phyloP scores from a whole-genome alignment of 2,113 vertebrate genomes.

The Chloroceryle aenea region DNA sequence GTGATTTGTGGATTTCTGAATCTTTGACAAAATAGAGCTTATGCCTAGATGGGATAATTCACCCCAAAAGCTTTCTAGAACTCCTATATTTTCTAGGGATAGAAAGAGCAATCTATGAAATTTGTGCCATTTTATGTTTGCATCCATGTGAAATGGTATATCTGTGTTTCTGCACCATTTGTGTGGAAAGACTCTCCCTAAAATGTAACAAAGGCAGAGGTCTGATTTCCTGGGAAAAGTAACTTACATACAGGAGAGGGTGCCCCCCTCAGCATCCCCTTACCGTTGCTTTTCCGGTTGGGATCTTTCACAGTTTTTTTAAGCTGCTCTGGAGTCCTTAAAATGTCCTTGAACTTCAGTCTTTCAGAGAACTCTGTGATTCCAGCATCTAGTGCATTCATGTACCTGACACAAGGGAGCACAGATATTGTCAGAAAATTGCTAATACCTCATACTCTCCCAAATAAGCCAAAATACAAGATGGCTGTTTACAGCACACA shows the following conservation, averaged over 20 bases:
- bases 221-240: not conserved
- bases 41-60: not conserved
- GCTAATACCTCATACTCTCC: not conserved
- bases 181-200: not conserved
- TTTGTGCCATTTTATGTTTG: not conserved
- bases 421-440: not conserved
- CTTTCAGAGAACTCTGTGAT: slow-evolving; percentile 77
- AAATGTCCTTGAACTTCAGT: slow-evolving; percentile 62
- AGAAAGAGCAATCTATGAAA: not conserved
- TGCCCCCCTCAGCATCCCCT: not conserved
- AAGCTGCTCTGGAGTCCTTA: slow-evolving; percentile 75
- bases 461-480: not conserved
- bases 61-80: not conserved
- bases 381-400: slow-evolving; percentile 89
- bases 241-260: not conserved
- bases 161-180: not conserved
- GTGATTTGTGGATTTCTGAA: not conserved
- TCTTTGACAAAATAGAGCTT: not conserved
- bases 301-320: not conserved
- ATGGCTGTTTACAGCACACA: not conserved
- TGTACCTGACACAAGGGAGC: slow-evolving; percentile 84
- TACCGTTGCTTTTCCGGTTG: slow-evolving; percentile 89
- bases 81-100: not conserved
- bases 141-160: not conserved
- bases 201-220: not conserved